Evolutionary conservation across 1,140 invertebrate genomes (phyloP).

Genomic region (Tetramorium simillimum): DNA sequence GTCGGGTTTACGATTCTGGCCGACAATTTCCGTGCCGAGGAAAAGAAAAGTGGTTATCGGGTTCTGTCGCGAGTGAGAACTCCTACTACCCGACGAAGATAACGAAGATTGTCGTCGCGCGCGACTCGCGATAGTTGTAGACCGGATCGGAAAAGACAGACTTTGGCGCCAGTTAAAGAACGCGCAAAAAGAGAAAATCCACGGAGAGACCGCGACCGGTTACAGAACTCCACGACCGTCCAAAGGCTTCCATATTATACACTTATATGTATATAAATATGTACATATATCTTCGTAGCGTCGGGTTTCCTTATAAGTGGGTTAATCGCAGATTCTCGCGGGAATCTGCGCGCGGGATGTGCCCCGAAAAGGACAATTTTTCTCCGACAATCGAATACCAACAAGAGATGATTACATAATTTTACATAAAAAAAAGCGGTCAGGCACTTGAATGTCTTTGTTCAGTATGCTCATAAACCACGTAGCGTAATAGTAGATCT

Average conservation of each 20-base stretch:
- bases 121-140: background rate
- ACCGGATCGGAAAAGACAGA: slow-evolving; percentile 24
- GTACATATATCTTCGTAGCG: slow-evolving; percentile 3
- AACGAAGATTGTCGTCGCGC: slow-evolving; percentile 7
- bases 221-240: slow-evolving; percentile 29
- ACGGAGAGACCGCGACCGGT: slow-evolving; percentile 30
- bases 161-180: slow-evolving; percentile 60
- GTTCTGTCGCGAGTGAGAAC: background rate
- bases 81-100: slow-evolving; percentile 1
- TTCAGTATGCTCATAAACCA: background rate
- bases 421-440: background rate
- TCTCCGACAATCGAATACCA: background rate
- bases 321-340: slow-evolving; percentile 38
- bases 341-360: background rate
- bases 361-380: background rate
- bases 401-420: background rate
- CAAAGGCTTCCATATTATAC: slow-evolving; percentile 34
- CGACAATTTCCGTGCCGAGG: background rate
- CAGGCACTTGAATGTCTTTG: background rate
- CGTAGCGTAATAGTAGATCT: background rate
- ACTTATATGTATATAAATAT: background rate
- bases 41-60: slow-evolving; percentile 52
- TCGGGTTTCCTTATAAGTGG: slow-evolving; percentile 49
- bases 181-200: slow-evolving; percentile 63
- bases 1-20: background rate